Base-by-base conservation (phyloP, 1,140 invertebrate genomes). In the Drosophila asahinai region DNA sequence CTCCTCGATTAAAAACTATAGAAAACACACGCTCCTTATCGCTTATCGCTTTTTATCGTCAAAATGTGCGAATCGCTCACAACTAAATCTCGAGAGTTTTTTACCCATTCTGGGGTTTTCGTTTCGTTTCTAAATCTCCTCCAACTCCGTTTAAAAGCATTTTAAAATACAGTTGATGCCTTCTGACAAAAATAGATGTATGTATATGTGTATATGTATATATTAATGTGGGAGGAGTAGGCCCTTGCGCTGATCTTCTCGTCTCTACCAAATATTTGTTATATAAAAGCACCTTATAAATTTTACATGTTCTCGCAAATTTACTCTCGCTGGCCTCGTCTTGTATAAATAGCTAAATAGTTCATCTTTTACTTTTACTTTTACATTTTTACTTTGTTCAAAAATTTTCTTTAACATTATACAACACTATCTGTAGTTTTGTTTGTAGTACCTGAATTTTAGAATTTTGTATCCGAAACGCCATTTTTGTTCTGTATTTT, bases 401-500 rank as follows among this genome's bases (percentile, higher is more conserved):
- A 84, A 87, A 86, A 82, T 83, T 87, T 62, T 76, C 19, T 75
- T 64, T 86, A 90, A 90, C 86, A 90, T 90, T 90, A 91, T 86
- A 90, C 86, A 90, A 90, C 86, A 80, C 86, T 90, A 90, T 77
- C 77, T 92, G 83, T 90, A 73, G 60, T 73, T 73, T 71, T 71
- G 33, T 66, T 87, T 77, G 73, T 81, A 86, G 77, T 92, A 92
- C 91, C 91, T 92, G 91, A 92, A 91, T 92, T 92, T 92, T 92
- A 92, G 91, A 92, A 92, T 92, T 92, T 92, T 92, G 91, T 84
- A 89, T 92, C 91, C 91, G 91, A 92, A 92, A 92, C 87, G 83
- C 87, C 76, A 61, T 91, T 89, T 89, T 83, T 76, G 77, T 66
- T 89, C 75, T 77, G 30, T 74, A 49, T 77, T 79, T 55, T 55